Percentiles rank a stretch among this genome's conserved stretches.
Conservation (phyloP, 2,797 vertebrate species). For the Gallinago solitaria region DNA sequence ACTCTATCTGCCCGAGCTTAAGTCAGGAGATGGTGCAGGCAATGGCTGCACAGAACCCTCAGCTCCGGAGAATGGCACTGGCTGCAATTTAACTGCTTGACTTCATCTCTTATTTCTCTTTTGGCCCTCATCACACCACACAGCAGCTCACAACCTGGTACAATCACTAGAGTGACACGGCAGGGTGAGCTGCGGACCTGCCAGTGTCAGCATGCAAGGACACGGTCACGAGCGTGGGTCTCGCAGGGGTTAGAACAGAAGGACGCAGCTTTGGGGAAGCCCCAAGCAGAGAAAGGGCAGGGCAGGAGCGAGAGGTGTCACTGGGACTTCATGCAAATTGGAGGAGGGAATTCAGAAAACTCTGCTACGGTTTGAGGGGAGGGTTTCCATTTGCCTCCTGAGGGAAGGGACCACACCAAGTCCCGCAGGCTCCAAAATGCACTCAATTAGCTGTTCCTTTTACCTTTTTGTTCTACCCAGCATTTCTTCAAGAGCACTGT, state of each 20-base stretch:
- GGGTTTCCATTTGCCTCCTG: not conserved
- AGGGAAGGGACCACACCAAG: not conserved
- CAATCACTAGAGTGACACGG: not conserved
- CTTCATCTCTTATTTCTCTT: not conserved
- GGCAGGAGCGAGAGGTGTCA: not conserved
- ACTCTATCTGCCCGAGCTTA: not conserved
- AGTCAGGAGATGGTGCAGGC: not conserved
- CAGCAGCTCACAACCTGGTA: not conserved
- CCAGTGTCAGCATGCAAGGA: not conserved
- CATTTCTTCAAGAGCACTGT: constrained; percentile 70
- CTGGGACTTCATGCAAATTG: constrained; percentile 22
- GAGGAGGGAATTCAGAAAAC: not conserved
- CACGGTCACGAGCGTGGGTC: fast-evolving
- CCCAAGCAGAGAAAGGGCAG: not conserved
- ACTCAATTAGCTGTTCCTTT: constrained; percentile 60
- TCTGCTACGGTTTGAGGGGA: not conserved
- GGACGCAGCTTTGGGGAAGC: not conserved
- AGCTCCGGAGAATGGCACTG: not conserved
- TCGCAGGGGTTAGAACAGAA: fast-evolving
- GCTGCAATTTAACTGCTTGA: not conserved
- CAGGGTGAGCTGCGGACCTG: not conserved
- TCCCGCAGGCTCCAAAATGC: constrained; percentile 22
- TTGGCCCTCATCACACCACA: not conserved
- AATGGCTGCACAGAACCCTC: not conserved
- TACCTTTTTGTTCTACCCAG: constrained; percentile 69